Percentiles rank a stretch among this genome's conserved stretches.
These are phyloP conservation scores for Theodoxus fluviatilis DNA, from an alignment of 2,888 invertebrate genomes.

Conservation along the genomic window DNA sequence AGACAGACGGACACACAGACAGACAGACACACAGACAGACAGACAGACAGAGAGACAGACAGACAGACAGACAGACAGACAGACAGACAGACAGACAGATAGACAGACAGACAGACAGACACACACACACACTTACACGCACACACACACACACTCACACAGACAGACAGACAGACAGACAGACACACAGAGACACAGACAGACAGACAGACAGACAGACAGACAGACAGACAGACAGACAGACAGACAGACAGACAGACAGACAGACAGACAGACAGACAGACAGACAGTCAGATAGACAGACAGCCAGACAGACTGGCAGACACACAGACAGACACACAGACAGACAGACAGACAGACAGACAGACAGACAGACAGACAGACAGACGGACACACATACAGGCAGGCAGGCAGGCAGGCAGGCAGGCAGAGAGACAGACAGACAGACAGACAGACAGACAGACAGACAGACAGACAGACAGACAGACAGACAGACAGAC, in stretches of 20 bases:
- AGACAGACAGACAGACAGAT: no score
- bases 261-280: constrained; percentile 9
- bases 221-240: constrained; percentile 8
- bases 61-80: not conserved
- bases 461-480: not conserved
- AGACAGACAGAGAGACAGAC: constrained; percentile 3
- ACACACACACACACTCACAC: not conserved
- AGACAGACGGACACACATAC: not conserved
- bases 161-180: constrained; percentile 12
- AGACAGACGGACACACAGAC: constrained; percentile 14
- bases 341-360: not conserved
- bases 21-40: not conserved
- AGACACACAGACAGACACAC: constrained; percentile 16
- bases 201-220: not conserved
- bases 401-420: not conserved
- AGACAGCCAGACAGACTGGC: constrained; percentile 8
- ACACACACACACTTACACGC: not conserved
- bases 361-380: not conserved
- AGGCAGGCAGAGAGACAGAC: not conserved
- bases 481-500: not conserved
- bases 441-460: not conserved
- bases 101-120: not conserved
- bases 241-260: constrained; percentile 1
- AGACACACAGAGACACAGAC: not conserved
- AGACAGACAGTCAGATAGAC: constrained; percentile 1